phyloP scores from a whole-genome alignment of 2,797 vertebrate genomes.

The Pelobates cultripes region DNA sequence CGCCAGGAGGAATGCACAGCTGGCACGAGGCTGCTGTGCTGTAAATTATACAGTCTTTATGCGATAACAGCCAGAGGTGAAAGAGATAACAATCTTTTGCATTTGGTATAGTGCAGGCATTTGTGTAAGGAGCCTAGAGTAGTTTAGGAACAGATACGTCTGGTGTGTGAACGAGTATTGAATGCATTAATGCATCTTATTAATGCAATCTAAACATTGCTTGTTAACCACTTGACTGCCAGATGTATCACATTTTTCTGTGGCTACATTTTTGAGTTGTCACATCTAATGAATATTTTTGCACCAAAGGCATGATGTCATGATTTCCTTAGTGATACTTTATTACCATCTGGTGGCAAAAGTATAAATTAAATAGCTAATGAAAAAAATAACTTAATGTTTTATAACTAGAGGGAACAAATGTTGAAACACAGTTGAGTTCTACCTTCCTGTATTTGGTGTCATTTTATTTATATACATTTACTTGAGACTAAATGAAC shows the following conservation, averaged over 20 bases:
- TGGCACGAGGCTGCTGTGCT: slow-evolving; percentile 47
- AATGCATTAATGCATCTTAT: background rate
- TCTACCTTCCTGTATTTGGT: too few species aligned
- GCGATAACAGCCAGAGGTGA: slow-evolving; percentile 56
- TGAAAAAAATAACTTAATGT: too few species aligned
- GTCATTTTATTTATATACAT: too few species aligned
- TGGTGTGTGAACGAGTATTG: background rate
- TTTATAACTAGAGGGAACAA: too few species aligned
- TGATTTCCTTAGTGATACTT: too few species aligned
- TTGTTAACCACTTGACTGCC: slow-evolving; percentile 10
- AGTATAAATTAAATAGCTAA: too few species aligned
- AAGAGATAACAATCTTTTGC: slow-evolving; percentile 50
- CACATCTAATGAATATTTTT: too few species aligned
- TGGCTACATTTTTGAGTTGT: background rate
- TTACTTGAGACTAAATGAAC: too few species aligned
- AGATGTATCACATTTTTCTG: background rate
- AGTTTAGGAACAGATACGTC: slow-evolving; percentile 8
- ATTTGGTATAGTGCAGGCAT: slow-evolving; percentile 31
- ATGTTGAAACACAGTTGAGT: too few species aligned
- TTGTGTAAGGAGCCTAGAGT: slow-evolving; percentile 6
- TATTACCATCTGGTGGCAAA: too few species aligned
- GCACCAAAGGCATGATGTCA: too few species aligned
- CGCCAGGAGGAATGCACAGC: slow-evolving; percentile 50
- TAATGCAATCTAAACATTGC: background rate
- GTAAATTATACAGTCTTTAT: slow-evolving; percentile 56